phyloP scores from a whole-genome alignment of 2,797 vertebrate species.

The Paedocypris micromegethes region DNA sequence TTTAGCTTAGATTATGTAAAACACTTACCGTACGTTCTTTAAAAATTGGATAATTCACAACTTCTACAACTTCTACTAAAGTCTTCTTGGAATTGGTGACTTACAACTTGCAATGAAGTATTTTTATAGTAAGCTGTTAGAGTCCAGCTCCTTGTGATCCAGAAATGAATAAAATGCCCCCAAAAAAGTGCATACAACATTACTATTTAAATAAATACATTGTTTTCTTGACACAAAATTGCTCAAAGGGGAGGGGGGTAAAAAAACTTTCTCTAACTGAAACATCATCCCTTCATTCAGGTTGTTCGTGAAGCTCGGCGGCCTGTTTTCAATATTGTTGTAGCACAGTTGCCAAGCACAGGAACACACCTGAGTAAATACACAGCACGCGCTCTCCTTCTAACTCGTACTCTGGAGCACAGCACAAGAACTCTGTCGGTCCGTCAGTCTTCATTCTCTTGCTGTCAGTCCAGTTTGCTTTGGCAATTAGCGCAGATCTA shows the following conservation, averaged over 20 bases:
- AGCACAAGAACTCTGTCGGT: constrained; percentile 26
- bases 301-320: constrained; percentile 58
- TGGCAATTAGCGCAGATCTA: constrained; percentile 53
- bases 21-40: no score
- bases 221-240: constrained; percentile 41
- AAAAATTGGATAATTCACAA: no score
- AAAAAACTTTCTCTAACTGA: constrained; percentile 38
- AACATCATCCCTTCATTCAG: constrained; percentile 39
- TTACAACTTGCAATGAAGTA: no score
- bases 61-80: no score
- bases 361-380: constrained; percentile 75
- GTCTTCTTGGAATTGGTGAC: no score
- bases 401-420: constrained; percentile 45
- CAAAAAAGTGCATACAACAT: no score
- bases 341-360: constrained; percentile 63
- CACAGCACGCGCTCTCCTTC: constrained; percentile 36
- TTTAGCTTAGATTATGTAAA: no score
- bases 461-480: constrained; percentile 51
- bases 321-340: constrained; percentile 63
- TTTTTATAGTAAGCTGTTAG: no score
- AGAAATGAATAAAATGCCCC: no score
- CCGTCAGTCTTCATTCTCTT: constrained; percentile 57
- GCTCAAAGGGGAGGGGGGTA: constrained; percentile 26
- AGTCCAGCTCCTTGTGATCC: no score
- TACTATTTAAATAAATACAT: constrained; percentile 6